Evolutionary conservation across 2,113 vertebrate species (phyloP).

Genomic region (Danionella cerebrum): DNA sequence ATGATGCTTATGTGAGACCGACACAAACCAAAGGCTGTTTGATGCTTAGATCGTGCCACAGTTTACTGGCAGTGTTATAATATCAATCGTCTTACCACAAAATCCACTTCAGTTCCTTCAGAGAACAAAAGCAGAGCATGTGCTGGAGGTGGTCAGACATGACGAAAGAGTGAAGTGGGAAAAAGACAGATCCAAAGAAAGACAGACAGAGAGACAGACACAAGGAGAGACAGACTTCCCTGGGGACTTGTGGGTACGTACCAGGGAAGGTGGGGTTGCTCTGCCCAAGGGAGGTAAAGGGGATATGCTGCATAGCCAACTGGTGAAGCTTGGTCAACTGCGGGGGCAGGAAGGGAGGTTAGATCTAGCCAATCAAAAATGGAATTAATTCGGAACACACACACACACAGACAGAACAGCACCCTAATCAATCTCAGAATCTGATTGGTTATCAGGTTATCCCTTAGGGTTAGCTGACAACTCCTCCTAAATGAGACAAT

Average conservation of each 20-base stretch:
- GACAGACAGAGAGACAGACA: conserved; percentile 53
- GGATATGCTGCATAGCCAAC: conserved; percentile 98
- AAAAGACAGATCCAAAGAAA: conserved; percentile 40
- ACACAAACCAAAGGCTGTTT: background rate
- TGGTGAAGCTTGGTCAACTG: conserved; percentile 99
- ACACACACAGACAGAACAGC: conserved; percentile 70
- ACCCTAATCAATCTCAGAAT: conserved; percentile 57
- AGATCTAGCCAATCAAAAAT: conserved; percentile 94
- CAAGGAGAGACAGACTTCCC: conserved; percentile 75
- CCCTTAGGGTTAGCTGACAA: conserved; percentile 5
- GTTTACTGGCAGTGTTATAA: background rate
- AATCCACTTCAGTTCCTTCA: conserved; percentile 11
- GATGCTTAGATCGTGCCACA: background rate
- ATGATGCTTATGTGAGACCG: background rate
- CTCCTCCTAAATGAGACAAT: background rate
- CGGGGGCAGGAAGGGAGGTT: conserved; percentile 95
- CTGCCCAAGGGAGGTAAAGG: conserved; percentile 97
- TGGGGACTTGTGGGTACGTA: conserved; percentile 89
- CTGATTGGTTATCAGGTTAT: conserved; percentile 31
- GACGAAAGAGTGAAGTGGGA: background rate
- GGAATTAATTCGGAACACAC: conserved; percentile 89
- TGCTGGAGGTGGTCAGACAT: background rate
- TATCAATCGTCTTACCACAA: conserved; percentile 21
- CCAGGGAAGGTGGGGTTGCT: conserved; percentile 97
- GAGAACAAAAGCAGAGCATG: conserved; percentile 18